Percentiles rank a stretch among this genome's conserved stretches.
Conservation (phyloP, 2,113 vertebrate genomes). For the Emydocephalus ijimae region DNA sequence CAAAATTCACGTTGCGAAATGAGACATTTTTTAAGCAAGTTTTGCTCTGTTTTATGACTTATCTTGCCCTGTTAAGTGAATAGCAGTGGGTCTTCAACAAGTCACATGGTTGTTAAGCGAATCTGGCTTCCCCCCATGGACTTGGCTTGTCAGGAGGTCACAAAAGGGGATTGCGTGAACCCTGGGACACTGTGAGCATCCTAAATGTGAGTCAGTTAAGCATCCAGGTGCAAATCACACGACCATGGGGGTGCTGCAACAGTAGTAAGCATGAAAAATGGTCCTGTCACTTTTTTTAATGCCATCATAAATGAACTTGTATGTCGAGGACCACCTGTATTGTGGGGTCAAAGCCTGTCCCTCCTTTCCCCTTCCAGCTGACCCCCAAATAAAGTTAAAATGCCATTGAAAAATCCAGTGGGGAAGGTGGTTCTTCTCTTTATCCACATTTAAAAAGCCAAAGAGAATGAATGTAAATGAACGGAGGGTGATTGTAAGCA, state of each 20-base stretch:
- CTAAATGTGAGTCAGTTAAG: background rate
- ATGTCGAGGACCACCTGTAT: background rate
- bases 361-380: background rate
- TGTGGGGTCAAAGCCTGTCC: background rate
- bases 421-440: background rate
- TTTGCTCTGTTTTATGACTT: background rate
- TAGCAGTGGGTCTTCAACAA: background rate
- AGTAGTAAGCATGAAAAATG: background rate
- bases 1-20: background rate
- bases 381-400: background rate
- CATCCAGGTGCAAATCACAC: background rate
- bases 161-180: background rate
- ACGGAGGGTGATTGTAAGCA: background rate
- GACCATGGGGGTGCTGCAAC: background rate
- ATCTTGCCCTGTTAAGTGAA: background rate
- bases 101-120: background rate
- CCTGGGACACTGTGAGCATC: background rate
- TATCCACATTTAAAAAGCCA: background rate
- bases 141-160: background rate
- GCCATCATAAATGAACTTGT: background rate
- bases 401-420: background rate
- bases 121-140: background rate
- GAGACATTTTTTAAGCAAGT: background rate
- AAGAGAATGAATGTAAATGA: background rate
- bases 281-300: background rate